Percentiles rank a stretch among this genome's conserved stretches.
Conservation (phyloP, 2,888 invertebrate genomes). For the Scaptomyza caliginosa region DNA sequence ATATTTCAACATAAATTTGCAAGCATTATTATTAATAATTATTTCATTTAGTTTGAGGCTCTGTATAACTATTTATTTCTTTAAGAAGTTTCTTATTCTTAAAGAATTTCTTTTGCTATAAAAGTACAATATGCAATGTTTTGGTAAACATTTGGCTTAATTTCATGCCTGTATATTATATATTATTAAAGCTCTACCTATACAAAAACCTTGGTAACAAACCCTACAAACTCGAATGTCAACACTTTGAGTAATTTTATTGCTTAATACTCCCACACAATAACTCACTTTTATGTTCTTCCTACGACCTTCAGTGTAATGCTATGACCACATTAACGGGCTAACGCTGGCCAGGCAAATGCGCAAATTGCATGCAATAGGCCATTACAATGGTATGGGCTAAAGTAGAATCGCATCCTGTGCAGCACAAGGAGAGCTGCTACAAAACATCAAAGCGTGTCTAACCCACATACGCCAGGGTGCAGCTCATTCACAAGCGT, state of each 20-base stretch:
- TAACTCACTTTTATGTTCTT: background rate
- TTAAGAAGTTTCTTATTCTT: no score
- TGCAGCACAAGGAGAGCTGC: constrained; percentile 5
- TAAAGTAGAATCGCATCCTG: constrained; percentile 23
- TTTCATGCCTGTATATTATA: no score
- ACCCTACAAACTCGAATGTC: background rate
- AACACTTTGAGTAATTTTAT: background rate
- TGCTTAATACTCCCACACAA: background rate
- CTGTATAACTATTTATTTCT: no score
- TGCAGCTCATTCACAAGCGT: constrained; percentile 39
- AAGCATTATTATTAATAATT: background rate
- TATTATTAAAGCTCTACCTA: no score
- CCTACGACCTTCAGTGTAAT: constrained; percentile 27
- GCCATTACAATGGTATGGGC: constrained; percentile 32
- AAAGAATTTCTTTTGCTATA: no score
- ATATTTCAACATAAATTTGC: background rate
- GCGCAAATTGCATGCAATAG: constrained; percentile 63
- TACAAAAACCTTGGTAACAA: background rate
- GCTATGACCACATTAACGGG: constrained; percentile 10
- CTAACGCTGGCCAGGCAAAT: constrained; percentile 44
- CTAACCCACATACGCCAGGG: constrained; percentile 51
- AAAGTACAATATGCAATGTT: no score
- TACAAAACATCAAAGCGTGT: constrained; percentile 11
- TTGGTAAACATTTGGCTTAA: no score
- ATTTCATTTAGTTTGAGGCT: no score